Evolutionary conservation across 2,113 vertebrate genomes (phyloP).

Genomic region (Ammodytes marinus): DNA sequence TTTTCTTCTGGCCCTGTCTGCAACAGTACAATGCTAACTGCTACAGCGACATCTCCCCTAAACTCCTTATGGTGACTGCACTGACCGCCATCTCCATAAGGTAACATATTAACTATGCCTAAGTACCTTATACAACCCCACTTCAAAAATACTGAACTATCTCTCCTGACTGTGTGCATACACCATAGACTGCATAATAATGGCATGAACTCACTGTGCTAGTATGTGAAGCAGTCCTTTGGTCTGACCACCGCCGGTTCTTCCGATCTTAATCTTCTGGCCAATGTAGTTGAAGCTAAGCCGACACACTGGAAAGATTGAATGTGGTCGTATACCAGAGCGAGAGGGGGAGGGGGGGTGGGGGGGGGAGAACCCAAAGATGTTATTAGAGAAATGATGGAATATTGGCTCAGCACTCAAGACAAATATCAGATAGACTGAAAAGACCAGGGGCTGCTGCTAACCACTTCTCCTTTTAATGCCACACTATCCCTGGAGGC

Average conservation of each 20-base stretch:
- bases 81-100: no score
- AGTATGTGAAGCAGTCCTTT: constrained; percentile 35
- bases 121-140: no score
- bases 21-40: no score
- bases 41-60: no score
- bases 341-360: background rate
- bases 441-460: constrained; percentile 4
- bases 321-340: constrained; percentile 46
- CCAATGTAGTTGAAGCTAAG: constrained; percentile 58
- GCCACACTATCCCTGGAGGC: constrained; percentile 52
- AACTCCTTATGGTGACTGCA: no score
- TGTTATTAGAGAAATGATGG: constrained; percentile 54
- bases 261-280: constrained; percentile 63
- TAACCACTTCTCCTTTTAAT: constrained; percentile 48
- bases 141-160: background rate
- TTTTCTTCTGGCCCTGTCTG: no score
- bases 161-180: background rate
- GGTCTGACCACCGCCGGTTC: constrained; percentile 52
- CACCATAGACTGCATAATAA: no score
- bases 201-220: constrained; percentile 36
- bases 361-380: constrained; percentile 7
- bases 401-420: constrained; percentile 41
- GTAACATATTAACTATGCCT: no score
- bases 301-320: constrained; percentile 66
- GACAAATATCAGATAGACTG: constrained; percentile 32